These are phyloP conservation scores for Rhinolophus ferrumequinum DNA, from an alignment of 2,113 vertebrate species.

Conservation along the genomic window DNA sequence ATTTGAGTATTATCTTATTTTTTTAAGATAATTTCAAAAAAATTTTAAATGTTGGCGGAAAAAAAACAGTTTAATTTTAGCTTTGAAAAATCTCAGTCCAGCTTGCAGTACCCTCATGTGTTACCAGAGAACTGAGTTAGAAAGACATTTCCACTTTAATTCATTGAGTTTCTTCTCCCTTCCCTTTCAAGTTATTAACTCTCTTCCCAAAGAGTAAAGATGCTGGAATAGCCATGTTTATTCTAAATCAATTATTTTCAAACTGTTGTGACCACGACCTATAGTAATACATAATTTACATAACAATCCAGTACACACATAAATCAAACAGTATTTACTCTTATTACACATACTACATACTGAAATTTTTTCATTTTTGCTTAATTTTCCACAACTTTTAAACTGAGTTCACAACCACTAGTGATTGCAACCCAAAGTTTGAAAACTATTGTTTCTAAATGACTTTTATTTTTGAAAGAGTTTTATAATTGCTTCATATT, in stretches of 20 bases:
- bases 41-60: not conserved
- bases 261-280: not conserved
- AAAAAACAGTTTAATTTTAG: not conserved
- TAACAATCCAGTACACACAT: not conserved
- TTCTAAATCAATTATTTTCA: slow-evolving; percentile 50
- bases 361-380: not conserved
- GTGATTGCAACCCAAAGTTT: not conserved
- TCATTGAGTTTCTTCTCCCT: not conserved
- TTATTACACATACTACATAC: not conserved
- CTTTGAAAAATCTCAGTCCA: not conserved
- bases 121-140: not conserved
- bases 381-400: slow-evolving; percentile 34
- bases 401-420: not conserved
- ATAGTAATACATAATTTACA: slow-evolving; percentile 1
- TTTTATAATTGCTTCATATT: slow-evolving; percentile 30
- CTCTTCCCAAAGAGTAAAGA: slow-evolving; percentile 38
- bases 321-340: not conserved
- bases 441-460: slow-evolving; percentile 40
- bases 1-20: slow-evolving; percentile 8
- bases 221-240: not conserved
- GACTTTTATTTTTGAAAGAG: slow-evolving; percentile 9
- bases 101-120: not conserved
- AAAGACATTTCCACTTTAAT: not conserved
- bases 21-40: not conserved
- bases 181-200: not conserved